Base-by-base conservation (phyloP, 2,797 vertebrate species). In the Lagorchestes hirsutus region DNA sequence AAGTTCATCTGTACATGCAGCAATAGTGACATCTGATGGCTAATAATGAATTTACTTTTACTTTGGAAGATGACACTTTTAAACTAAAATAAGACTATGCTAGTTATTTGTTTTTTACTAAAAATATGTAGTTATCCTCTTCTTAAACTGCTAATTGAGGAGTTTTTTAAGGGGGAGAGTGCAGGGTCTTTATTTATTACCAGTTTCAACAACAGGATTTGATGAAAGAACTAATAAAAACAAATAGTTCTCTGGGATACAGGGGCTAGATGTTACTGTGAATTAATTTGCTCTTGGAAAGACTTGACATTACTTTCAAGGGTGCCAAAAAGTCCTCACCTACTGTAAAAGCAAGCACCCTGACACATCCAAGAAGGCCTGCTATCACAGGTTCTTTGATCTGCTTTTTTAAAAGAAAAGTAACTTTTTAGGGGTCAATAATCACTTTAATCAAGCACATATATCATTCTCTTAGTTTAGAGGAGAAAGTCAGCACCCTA, bases 21-120 rank as follows among this genome's bases (percentile, higher is more conserved):
- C 96, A 97, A 98, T 96, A 58, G 92, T 24, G 98, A 96, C 98
- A 98, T 97, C 98, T 97, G 92, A 95, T 97, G 98, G 98, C 5
- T 92, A 11, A 8, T 97, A 29, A 52, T 14, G 28, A 40, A n/a
- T 92, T 59, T 4, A 91, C 58, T 92, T 95, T 96, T 96, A 92
- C 8, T 46, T 96, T 94, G 2, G 58, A 97, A 95, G 58, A n/a
- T 22, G 9, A 40, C 12, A 34, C 29, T 57, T 90, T 94, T 52
- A 6, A 52, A 50, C 94, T 92, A 93, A 97, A 93, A 93, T 57
- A 29, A 92, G 93, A 90, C 57, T 14, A 0, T 52, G 58, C n/a
- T 91, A 91, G 16, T 57, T 90, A 34, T 91, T 87, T 94, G n/a
- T 34, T 93, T 54, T 59, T 93, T 90, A 95, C 93, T 46, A 10